Percentiles rank a stretch among this genome's conserved stretches.
Conservation (phyloP, 2,888 invertebrate genomes). For the Thyatira batis region DNA sequence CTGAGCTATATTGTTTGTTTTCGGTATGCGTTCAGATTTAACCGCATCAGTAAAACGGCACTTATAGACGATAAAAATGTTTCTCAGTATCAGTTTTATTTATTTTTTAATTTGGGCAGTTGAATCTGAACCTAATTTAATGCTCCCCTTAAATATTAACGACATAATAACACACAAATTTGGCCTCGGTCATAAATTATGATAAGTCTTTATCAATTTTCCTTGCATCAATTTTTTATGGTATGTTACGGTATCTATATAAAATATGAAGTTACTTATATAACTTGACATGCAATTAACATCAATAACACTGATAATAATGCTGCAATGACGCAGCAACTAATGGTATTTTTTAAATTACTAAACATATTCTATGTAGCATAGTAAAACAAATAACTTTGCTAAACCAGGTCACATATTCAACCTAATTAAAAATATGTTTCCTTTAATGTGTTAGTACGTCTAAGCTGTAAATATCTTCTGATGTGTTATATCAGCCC, state of each 20-base stretch:
- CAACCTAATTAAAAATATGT: conserved; percentile 44
- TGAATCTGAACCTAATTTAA: not conserved
- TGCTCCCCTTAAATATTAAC: not conserved
- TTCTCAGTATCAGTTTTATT: not conserved
- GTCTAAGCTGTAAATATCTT: conserved; percentile 48
- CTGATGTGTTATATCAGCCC: conserved; percentile 53
- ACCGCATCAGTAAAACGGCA: not conserved
- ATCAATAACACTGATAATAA: conserved; percentile 48
- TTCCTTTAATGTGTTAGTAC: conserved; percentile 46
- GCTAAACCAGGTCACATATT: conserved; percentile 41
- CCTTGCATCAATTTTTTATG: conserved; percentile 14
- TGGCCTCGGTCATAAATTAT: not conserved
- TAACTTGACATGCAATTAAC: conserved; percentile 61
- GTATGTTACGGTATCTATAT: conserved; percentile 35
- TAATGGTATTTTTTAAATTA: conserved; percentile 21
- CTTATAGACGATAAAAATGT: not conserved
- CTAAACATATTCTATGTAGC: conserved; percentile 29
- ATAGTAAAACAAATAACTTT: conserved; percentile 35
- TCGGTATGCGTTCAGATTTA: not conserved
- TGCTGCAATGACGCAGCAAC: conserved; percentile 37
- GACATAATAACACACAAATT: not conserved
- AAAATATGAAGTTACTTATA: conserved; percentile 46
- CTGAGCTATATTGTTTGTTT: not conserved
- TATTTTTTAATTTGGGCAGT: not conserved
- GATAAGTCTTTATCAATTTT: not conserved